Conservation (phyloP, 1,140 invertebrate species). For the Megalopta genalis region DNA sequence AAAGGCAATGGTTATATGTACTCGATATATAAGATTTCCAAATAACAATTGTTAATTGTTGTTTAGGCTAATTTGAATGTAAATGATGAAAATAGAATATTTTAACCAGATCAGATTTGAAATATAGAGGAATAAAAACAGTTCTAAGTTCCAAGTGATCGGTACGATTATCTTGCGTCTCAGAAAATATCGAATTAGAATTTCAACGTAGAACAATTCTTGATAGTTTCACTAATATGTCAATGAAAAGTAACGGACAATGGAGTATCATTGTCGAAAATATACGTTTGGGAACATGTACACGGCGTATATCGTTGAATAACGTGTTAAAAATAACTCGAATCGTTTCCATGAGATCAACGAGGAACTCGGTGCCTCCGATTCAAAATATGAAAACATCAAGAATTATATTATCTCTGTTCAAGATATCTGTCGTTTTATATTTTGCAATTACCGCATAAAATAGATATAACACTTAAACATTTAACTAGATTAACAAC, state of each 20-base stretch:
- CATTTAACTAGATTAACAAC: constrained; percentile 37
- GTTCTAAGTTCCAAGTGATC: background rate
- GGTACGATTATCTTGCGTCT: background rate
- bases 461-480: constrained; percentile 39
- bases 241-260: background rate
- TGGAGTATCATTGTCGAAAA: background rate
- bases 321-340: background rate
- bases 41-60: background rate
- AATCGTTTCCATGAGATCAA: background rate
- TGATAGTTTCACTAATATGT: background rate
- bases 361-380: constrained; percentile 12
- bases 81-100: background rate
- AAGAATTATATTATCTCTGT: constrained; percentile 23
- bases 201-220: background rate
- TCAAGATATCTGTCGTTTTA: background rate
- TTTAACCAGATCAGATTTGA: no score
- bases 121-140: no score
- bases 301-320: background rate
- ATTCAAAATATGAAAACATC: constrained; percentile 16
- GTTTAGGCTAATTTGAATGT: background rate
- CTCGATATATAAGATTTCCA: background rate
- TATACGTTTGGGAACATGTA: background rate
- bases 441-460: constrained; percentile 6
- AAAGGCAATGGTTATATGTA: no score
- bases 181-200: no score